Conservation (phyloP, 2,888 invertebrate species). For the Geotrupes spiniger region DNA sequence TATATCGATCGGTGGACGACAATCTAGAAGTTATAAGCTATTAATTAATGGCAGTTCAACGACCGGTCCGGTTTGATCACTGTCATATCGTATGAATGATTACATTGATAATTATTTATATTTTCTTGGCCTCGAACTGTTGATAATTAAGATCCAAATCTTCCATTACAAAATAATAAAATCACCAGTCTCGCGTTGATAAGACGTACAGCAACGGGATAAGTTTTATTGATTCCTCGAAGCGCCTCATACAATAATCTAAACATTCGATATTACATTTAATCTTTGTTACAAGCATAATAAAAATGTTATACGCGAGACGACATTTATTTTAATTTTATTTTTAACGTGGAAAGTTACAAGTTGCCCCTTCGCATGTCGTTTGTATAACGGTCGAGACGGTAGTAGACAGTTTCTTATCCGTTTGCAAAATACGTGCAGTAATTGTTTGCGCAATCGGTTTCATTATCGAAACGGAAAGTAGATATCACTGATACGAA, state of each 20-base stretch:
- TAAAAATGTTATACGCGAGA: too few species aligned
- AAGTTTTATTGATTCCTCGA: conserved; percentile 5
- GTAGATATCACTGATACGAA: conserved; percentile 38
- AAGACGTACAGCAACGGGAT: conserved; percentile 16
- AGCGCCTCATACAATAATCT: background rate
- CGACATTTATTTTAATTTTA: too few species aligned
- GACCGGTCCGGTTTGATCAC: conserved; percentile 32
- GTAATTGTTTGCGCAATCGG: conserved; percentile 35
- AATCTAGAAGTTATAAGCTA: conserved; percentile 21
- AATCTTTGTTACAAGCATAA: too few species aligned
- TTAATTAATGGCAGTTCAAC: conserved; percentile 22
- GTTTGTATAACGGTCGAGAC: too few species aligned
- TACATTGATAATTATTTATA: conserved; percentile 40
- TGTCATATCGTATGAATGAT: conserved; percentile 40
- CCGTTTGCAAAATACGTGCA: too few species aligned
- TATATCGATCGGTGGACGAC: conserved; percentile 21
- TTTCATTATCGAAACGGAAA: conserved; percentile 36
- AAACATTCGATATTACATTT: too few species aligned
- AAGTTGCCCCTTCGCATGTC: too few species aligned
- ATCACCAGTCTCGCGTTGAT: conserved; percentile 25
- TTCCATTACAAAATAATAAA: conserved; percentile 30
- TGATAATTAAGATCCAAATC: conserved; percentile 33
- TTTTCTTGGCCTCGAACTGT: conserved; percentile 40
- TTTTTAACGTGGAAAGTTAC: too few species aligned
- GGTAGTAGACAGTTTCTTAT: too few species aligned